phyloP scores from a whole-genome alignment of 2,113 vertebrate genomes.

The Dipodomys stephensi region DNA sequence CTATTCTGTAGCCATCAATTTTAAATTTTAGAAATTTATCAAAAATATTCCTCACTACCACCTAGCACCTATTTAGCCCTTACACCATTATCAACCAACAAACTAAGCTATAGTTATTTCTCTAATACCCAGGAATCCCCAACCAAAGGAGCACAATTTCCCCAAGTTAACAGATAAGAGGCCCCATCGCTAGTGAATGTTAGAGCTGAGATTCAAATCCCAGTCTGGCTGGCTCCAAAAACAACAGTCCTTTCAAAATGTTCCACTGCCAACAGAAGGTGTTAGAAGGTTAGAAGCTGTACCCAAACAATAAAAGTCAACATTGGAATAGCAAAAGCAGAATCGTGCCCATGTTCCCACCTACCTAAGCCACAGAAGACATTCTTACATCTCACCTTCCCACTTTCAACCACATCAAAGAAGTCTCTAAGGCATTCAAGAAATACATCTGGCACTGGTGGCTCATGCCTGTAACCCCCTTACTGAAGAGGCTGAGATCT shows the following conservation, averaged over 20 bases:
- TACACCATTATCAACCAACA: background rate
- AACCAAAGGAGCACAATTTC: conserved; percentile 7
- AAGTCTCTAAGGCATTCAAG: background rate
- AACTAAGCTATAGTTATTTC: background rate
- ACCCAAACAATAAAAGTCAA: conserved; percentile 62
- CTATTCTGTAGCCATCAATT: background rate
- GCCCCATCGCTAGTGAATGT: background rate
- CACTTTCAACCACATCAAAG: background rate
- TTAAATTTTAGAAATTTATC: conserved; percentile 35
- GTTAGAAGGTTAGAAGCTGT: conserved; percentile 38
- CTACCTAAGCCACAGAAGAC: conserved; percentile 14
- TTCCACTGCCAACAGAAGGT: conserved; percentile 49
- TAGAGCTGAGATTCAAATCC: conserved; percentile 26
- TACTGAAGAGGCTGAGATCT: too few species aligned
- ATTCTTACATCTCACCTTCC: background rate
- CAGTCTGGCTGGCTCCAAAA: conserved; percentile 57
- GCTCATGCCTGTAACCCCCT: too few species aligned
- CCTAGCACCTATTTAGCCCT: background rate
- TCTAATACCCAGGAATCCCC: background rate
- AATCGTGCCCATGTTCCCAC: background rate
- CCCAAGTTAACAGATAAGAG: conserved; percentile 33
- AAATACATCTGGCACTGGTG: too few species aligned
- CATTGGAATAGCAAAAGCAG: conserved; percentile 22
- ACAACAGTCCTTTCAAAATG: conserved; percentile 35
- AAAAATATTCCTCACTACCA: conserved; percentile 2